These are phyloP conservation scores for Ifrita kowaldi DNA, from an alignment of 2,113 vertebrate genomes.

Conservation along the genomic window DNA sequence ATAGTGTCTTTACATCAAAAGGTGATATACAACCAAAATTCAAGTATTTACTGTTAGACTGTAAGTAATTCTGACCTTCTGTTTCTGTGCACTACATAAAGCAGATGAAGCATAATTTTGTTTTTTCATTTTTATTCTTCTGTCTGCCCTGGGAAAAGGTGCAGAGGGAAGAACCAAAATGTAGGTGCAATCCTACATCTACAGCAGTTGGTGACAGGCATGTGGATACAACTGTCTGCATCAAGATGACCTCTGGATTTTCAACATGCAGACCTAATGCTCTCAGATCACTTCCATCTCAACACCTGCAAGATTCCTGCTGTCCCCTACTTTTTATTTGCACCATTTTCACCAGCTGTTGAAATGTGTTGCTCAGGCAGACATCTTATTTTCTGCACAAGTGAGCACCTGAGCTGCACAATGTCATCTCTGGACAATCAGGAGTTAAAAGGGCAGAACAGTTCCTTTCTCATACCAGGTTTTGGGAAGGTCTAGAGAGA, in stretches of 20 bases:
- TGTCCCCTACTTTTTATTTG: not conserved
- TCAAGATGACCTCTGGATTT: not conserved
- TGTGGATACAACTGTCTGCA: not conserved
- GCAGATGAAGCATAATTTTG: not conserved
- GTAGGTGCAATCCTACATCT: not conserved
- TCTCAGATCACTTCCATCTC: not conserved
- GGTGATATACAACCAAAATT: not conserved
- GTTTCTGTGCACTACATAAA: not conserved
- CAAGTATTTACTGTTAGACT: not conserved
- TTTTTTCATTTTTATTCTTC: not conserved
- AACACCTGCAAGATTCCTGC: not conserved
- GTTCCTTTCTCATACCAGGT: not conserved
- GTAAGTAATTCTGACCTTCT: not conserved
- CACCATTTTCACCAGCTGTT: not conserved
- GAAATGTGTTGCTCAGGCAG: not conserved
- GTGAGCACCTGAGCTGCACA: not conserved
- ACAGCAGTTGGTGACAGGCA: not conserved
- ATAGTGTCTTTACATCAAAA: not conserved
- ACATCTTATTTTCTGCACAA: not conserved
- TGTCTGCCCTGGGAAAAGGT: not conserved
- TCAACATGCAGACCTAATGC: rapidly evolving
- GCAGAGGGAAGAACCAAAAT: not conserved
- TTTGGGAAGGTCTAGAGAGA: not conserved
- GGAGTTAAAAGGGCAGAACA: not conserved
- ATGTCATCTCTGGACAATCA: not conserved